Evolutionary conservation across 2,888 invertebrate genomes (phyloP), one percentile per base, ranked within the genome.

Genomic region (Dugesia japonica): DNA sequence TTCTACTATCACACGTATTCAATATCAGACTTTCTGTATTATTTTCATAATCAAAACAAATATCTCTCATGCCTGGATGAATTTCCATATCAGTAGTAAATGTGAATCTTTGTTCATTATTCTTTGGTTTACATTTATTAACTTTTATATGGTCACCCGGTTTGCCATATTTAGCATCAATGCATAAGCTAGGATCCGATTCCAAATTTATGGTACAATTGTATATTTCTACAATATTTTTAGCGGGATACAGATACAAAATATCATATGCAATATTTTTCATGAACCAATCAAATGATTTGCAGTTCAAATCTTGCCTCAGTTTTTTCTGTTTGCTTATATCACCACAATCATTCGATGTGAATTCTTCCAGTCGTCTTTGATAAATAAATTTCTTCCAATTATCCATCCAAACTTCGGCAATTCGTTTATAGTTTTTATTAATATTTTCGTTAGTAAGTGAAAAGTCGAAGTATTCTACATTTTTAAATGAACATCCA

Each of bases 261-360:
- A 72, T 28, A 72, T 72, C 72, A 72, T n/a, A 72, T 72, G 72
- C 72, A 31, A 72, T 23, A 72, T 72, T 72, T 72, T 72, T 89
- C 87, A 97, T 92, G 82, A 92, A 95, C 94, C 94, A 95, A 79
- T 89, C 89, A 85, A 97, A 97, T 0, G 92, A 86, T 83, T 92
- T 93, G 86, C 95, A 97, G 1, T 90, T 85, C 0, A 94, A 87
- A 23, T 86, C 87, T 71, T 89, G 83, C 13, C 94, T 85, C n/a
- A 94, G 85, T 0, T 88, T 89, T 78, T 87, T 88, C 86, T 94
- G 94, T 78, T 88, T 86, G 0, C 88, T 86, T 74, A 95, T 84
- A 85, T 94, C 90, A 0, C 94, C 94, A 0, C 91, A 86, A 83
- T 91, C 89, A 23, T 7, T 7, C 17, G 92, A 86, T 0, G 84